Base-by-base conservation (phyloP, 2,888 invertebrate genomes). In the Platycheirus rosarum region DNA sequence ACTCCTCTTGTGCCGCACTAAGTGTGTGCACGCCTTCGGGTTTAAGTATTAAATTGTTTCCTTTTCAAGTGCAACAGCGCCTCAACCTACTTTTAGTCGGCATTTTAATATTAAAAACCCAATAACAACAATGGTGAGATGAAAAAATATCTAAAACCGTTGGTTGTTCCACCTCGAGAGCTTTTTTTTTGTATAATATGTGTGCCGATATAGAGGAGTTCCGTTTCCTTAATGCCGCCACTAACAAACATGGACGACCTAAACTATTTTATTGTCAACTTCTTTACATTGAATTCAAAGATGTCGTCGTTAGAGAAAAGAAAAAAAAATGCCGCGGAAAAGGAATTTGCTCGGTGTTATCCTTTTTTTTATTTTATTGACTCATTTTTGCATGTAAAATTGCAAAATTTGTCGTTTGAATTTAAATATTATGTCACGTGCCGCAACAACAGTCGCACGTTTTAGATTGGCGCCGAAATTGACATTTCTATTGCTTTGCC, bases 11-110 rank as follows among this genome's bases (percentile, higher is more conserved):
- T 65, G 65, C 42, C 44, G 46, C 66, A 57, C 66, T 82, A 82
- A 82, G 82, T 77, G 82, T 77, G 71, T 77, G 68, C 77, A 82
- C 82, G 76, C 82, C 82, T 77, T 68, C 77, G 82, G 71, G 82
- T 82, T 82, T 77, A 82, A 82, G 77, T 77, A 77, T 73, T 77
- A 82, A 82, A 82, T 82, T 82, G 82, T 77, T 82, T 82, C 82
- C 82, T 82, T 82, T 82, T 76, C 77, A 82, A 82, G 82, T 82
- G 82, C 82, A 82, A 76, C 77, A 82, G 68, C 82, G 77, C 63
- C 82, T 77, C 82, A 82, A 82, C 82, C 77, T 77, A 82, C 77
- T 68, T 82, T 68, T 57, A 75, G 63, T 57, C 60, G 40, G 46
- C 37, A 57, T 44, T 60, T 44, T 60, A 60, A 40, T 14, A 20